Evolutionary conservation across 2,888 invertebrate genomes (phyloP).

Genomic region (Scelioninae gen. 1): DNA sequence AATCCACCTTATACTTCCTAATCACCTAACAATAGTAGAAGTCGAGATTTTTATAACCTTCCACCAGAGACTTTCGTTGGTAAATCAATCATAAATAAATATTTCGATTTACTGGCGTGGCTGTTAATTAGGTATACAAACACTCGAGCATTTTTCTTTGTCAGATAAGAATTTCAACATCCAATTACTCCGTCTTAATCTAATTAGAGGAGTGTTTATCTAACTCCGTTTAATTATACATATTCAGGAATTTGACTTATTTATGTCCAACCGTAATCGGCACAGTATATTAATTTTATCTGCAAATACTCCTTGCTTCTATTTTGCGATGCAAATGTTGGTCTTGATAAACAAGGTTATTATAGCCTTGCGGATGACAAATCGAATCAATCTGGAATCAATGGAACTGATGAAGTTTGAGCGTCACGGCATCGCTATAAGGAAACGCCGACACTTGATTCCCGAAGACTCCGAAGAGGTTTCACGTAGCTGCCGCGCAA

Average conservation of each 20-base stretch:
- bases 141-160: background rate
- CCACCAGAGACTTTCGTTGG: too few species aligned
- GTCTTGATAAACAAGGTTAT: constrained; percentile 21
- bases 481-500: constrained; percentile 52
- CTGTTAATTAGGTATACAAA: constrained; percentile 14
- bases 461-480: constrained; percentile 36
- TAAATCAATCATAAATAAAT: too few species aligned
- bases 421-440: constrained; percentile 23
- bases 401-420: constrained; percentile 35
- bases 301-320: constrained; percentile 8
- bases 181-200: constrained; percentile 14
- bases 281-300: constrained; percentile 25
- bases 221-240: constrained; percentile 28
- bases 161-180: constrained; percentile 5
- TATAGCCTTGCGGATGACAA: constrained; percentile 23
- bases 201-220: constrained; percentile 20
- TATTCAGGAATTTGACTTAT: constrained; percentile 12
- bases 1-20: too few species aligned
- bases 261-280: background rate
- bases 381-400: constrained; percentile 32
- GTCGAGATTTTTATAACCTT: too few species aligned
- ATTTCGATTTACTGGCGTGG: too few species aligned
- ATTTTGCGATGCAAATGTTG: constrained; percentile 15
- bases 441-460: constrained; percentile 33
- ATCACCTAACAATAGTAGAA: too few species aligned